Base-by-base conservation (phyloP, 2,797 vertebrate genomes). In the Darevskia nairensis region DNA sequence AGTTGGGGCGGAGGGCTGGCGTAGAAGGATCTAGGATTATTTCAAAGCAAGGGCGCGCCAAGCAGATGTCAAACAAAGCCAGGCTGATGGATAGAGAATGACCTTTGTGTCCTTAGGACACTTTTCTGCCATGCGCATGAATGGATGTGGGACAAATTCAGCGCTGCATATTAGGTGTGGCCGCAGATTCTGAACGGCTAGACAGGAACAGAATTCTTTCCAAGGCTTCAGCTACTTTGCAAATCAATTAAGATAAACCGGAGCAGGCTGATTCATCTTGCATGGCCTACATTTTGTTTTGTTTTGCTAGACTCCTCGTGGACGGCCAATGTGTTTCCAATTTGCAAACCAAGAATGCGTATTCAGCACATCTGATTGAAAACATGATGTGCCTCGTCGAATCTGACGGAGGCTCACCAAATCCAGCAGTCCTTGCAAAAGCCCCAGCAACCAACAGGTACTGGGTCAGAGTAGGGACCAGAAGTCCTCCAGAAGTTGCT, bases 61-160 rank as follows among this genome's bases (percentile, higher is more conserved):
- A 90, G 87, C 86, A 86, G 86, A 90, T 92, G 94, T 86, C 92
- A 94, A 85, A 89, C 94, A 84, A 88, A 72, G 84, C 55, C 39
- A 68, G 61, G 46, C 84, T 93, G 88, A 93, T 88, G 79, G 93
- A 93, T 92, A 89, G 86, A 86, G 90, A 2, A 89, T 29, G 74
- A 78, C 23, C 61, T 78, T 74, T 91, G 83, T 81, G 92, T 95
- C 44, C 75, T 89, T 77, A 89, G 89, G 87, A 94, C 92, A 88
- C 15, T 39, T 32, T 91, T 88, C 2, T 25, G 55, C 0, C 90
- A 10, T 77, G 92, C 89, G 84, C 94, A 87, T 35, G 90, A 92
- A 80, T 25, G 68, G 74, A 80, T 80, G 64, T 25, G 84, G 85
- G 89, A 86, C 75, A 88, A 92, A 85, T 82, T 91, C 87, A 87